Base-by-base conservation (phyloP, 2,113 vertebrate genomes). In the Pollimyrus isidori region DNA sequence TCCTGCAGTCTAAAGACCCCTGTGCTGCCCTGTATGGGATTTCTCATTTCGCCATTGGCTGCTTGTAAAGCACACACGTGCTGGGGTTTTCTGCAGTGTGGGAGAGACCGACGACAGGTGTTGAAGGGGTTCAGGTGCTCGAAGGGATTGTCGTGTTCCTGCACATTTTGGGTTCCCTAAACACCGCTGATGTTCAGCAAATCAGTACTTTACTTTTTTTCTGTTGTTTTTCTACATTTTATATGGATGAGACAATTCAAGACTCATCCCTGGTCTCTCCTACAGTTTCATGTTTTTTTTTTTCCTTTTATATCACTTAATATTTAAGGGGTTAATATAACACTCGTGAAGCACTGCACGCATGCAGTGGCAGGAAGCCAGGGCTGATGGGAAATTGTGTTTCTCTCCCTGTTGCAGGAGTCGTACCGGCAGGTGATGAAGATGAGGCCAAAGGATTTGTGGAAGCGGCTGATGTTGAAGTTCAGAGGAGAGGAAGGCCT, bases 401-500 rank as follows among this genome's bases (percentile, higher is more conserved):
- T 17, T 26, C 7, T 87, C 17, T 89, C 53, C 52, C 46, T n/a
- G 17, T 94, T 89, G 10, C 92, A 99, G 98, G 98, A 99, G 91
- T 99, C 98, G 0, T 99, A 99, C 91, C 96, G 98, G 86, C 98
- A 99, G 93, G 98, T 99, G 94, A 99, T 99, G 98, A 99, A 99
- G 95, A 99, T 99, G 98, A 98, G 98, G 93, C 98, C 98, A 13
- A 99, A 99, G 94, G 98, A 99, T 93, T 93, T 99, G 80, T 99
- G 98, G 98, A 99, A 99, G 93, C 96, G 98, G 95, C 94, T 99
- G 87, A 99, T 99, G 98, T 98, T 99, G 94, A 99, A 99, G 94
- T 99, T 99, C 88, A 97, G 98, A 91, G 98, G 98, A 86, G 98
- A 99, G 93, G 98, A 99, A 93, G 98, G 98, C 23, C 97, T 99